phyloP scores from a whole-genome alignment of 2,888 invertebrate species.

The Stenichneumon culpator region DNA sequence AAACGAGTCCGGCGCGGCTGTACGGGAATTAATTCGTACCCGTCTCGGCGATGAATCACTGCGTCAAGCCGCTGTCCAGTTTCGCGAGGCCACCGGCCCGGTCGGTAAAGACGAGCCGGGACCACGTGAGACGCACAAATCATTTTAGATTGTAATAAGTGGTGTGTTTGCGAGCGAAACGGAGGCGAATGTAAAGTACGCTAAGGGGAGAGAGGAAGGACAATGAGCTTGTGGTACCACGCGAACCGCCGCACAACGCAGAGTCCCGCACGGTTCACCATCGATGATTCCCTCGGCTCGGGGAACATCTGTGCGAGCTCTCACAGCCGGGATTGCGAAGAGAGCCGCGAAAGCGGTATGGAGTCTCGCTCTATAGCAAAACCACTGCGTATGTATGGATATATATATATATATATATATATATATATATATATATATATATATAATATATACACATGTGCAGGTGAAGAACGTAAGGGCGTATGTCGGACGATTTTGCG shows the following conservation, averaged over 20 bases:
- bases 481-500: neutral
- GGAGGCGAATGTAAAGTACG: neutral
- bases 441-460: neutral
- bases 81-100: slow-evolving; percentile 10
- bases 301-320: slow-evolving; percentile 63
- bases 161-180: slow-evolving; percentile 39
- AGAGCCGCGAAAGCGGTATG: slow-evolving; percentile 38
- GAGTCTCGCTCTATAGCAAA: slow-evolving; percentile 35
- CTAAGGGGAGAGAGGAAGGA: slow-evolving; percentile 8
- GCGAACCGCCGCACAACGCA: neutral
- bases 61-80: slow-evolving; percentile 42
- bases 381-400: neutral
- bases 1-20: slow-evolving; percentile 13
- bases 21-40: slow-evolving; percentile 44
- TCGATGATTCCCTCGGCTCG: slow-evolving; percentile 39
- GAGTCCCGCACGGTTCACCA: slow-evolving; percentile 5
- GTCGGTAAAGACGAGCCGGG: slow-evolving; percentile 17
- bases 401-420: neutral
- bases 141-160: slow-evolving; percentile 62
- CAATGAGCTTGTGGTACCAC: slow-evolving; percentile 47
- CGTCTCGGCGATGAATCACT: slow-evolving; percentile 43
- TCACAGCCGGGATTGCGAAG: slow-evolving; percentile 53
- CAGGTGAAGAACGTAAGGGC: neutral
- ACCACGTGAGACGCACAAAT: slow-evolving; percentile 53
- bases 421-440: neutral